These are phyloP conservation scores for Frankliniella fusca DNA, from an alignment of 2,888 invertebrate species.

Conservation along the genomic window DNA sequence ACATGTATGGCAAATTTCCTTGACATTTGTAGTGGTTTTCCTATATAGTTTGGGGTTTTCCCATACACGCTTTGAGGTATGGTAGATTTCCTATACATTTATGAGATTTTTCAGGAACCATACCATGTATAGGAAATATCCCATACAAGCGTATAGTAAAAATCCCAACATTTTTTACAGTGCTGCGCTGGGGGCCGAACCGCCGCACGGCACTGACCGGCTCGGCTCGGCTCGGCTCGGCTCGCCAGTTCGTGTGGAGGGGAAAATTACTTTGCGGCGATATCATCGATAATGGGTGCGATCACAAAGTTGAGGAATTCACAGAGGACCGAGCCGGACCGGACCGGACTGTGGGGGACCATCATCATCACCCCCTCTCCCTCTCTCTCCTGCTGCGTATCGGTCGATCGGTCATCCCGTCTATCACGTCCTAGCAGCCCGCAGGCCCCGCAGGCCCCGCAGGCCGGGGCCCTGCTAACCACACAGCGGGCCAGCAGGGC, in stretches of 20 bases:
- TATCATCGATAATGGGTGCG: slow-evolving; percentile 19
- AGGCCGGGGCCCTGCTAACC: neutral
- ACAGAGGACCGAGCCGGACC: neutral
- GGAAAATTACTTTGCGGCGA: slow-evolving; percentile 24
- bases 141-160: too few relatives aligned
- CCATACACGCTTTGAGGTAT: too few relatives aligned
- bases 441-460: neutral
- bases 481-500: too few relatives aligned
- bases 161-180: too few relatives aligned
- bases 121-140: too few relatives aligned
- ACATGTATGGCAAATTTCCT: too few relatives aligned
- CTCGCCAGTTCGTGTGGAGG: slow-evolving; percentile 15
- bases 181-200: neutral
- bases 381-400: slow-evolving; percentile 17
- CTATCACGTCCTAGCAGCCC: neutral
- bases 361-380: slow-evolving; percentile 3
- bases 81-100: too few relatives aligned
- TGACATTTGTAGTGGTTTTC: too few relatives aligned
- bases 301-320: slow-evolving; percentile 26
- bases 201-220: neutral
- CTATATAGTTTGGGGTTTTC: too few relatives aligned
- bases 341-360: neutral
- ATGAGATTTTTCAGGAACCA: too few relatives aligned
- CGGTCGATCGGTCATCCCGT: slow-evolving; percentile 12
- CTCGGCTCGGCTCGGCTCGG: neutral